Evolutionary conservation across 23 tunicate species (phyloP).

Genomic region (Ciona savignyi): DNA sequence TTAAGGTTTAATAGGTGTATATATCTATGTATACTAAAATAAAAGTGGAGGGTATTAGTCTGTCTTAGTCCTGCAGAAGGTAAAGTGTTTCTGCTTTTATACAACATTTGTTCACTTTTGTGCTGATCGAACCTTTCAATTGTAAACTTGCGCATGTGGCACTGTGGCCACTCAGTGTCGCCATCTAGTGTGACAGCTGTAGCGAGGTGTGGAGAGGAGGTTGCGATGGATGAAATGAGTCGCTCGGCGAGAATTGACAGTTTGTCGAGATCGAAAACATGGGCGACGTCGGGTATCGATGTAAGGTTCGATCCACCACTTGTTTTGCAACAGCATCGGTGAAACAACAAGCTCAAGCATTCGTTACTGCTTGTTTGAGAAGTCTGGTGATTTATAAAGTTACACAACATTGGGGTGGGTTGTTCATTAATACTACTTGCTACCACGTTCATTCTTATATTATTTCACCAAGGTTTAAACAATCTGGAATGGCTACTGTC

Average conservation of each 20-base stretch:
- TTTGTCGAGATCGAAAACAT: slow-evolving; percentile 59
- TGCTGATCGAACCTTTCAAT: slow-evolving; percentile 97
- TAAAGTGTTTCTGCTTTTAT: too few relatives aligned
- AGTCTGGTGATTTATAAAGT: too few relatives aligned
- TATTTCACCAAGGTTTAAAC: too few relatives aligned
- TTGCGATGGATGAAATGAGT: slow-evolving; percentile 40
- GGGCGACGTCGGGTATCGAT: slow-evolving; percentile 46
- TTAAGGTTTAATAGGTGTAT: too few relatives aligned
- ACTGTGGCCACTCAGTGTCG: slow-evolving; percentile 64
- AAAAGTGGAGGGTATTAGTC: too few relatives aligned
- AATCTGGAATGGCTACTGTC: too few relatives aligned
- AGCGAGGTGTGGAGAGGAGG: slow-evolving; percentile 47
- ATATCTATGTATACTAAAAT: too few relatives aligned
- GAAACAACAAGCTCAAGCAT: slow-evolving; percentile 48
- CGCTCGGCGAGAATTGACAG: slow-evolving; percentile 24
- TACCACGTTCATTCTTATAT: too few relatives aligned
- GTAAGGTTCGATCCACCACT: slow-evolving; percentile 52
- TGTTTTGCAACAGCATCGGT: slow-evolving; percentile 83
- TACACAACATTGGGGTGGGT: too few relatives aligned
- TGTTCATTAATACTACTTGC: too few relatives aligned
- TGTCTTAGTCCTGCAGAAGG: too few relatives aligned
- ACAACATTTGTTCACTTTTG: too few relatives aligned
- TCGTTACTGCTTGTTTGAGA: slow-evolving; percentile 68
- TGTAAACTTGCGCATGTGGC: slow-evolving; percentile 48
- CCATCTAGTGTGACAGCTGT: slow-evolving; percentile 62